Evolutionary conservation across 1,140 invertebrate species (phyloP), one percentile per base, ranked within the genome.

Genomic region (Wiebesia pumilae): DNA sequence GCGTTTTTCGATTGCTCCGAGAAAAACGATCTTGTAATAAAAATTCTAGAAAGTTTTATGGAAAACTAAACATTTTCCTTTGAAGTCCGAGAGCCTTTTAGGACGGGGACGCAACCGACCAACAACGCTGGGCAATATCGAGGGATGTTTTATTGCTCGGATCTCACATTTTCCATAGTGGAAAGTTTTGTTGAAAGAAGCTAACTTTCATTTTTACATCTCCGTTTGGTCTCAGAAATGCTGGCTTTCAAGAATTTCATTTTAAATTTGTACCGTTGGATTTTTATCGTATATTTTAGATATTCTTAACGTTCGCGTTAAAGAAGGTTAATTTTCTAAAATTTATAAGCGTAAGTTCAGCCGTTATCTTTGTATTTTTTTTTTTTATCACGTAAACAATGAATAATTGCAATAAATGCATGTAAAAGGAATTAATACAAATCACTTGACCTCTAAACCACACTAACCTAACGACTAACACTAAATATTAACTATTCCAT

Each of bases 201-300:
- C 38, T 12, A 40, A 75, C 71, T 75, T 75, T 75, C 71, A 10
- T 75, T 75, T n/a, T 75, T 43, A 27, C 38, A 10, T n/a, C 71
- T 75, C 9, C 10, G 43, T 38, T 75, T 43, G 24, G 24, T 16
- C 16, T n/a, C n/a, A n/a, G n/a, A n/a, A 10, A 21, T 38, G 4
- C 9, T 3, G 9, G 0, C n/a, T 12, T 75, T 9, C 43, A 43
- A 43, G 19, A 24, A 43, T 75, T 43, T 75, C 40, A 38, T 71
- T 71, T 71, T 16, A 71, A 9, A 21, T 71, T 38, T 71, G 16
- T 38, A 21, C 7, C 65, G 21, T 38, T 38, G 12, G 43, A 40
- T 43, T 75, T 43, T 75, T 43, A 43, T 75, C 40, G 40, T 40
- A 27, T 12, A 43, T n/a, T 27, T 43, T 10, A n/a, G 21, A 38